These are phyloP conservation scores for Ischnura elegans DNA, from an alignment of 2,888 invertebrate species.

Conservation along the genomic window DNA sequence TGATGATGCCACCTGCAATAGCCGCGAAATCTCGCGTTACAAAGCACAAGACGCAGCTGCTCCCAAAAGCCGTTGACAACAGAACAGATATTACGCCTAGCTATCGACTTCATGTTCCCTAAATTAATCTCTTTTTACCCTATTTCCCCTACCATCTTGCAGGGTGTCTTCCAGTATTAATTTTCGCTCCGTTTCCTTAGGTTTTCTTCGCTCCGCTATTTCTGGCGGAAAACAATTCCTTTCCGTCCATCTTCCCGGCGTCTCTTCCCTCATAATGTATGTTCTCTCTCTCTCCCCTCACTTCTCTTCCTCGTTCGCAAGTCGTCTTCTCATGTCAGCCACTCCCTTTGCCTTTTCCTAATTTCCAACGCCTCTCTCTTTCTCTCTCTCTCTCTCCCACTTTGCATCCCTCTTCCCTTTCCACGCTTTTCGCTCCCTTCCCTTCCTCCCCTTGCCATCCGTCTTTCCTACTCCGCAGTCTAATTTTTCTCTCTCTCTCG, in stretches of 20 bases:
- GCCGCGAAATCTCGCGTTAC: too few species aligned
- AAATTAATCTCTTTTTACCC: neutral
- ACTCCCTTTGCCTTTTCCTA: neutral
- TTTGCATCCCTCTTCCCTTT: neutral
- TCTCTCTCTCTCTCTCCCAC: constrained; percentile 14
- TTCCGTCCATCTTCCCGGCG: neutral
- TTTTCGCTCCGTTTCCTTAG: neutral
- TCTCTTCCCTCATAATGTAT: too few species aligned
- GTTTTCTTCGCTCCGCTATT: neutral
- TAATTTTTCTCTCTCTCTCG: neutral
- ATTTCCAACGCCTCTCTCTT: constrained; percentile 34
- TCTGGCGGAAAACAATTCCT: constrained; percentile 45
- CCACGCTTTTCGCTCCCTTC: neutral
- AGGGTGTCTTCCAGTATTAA: neutral
- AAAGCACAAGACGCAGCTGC: too few species aligned
- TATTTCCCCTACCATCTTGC: neutral
- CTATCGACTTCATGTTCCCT: too few species aligned
- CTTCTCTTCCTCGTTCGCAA: neutral
- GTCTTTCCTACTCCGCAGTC: neutral
- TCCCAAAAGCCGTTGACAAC: too few species aligned
- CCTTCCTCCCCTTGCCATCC: neutral
- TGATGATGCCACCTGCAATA: too few species aligned
- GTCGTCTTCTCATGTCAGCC: too few species aligned
- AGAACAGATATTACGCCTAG: too few species aligned
- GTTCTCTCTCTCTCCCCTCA: neutral